Evolutionary conservation across 2,888 invertebrate species (phyloP).

Genomic region (Chydorus sphaericus): DNA sequence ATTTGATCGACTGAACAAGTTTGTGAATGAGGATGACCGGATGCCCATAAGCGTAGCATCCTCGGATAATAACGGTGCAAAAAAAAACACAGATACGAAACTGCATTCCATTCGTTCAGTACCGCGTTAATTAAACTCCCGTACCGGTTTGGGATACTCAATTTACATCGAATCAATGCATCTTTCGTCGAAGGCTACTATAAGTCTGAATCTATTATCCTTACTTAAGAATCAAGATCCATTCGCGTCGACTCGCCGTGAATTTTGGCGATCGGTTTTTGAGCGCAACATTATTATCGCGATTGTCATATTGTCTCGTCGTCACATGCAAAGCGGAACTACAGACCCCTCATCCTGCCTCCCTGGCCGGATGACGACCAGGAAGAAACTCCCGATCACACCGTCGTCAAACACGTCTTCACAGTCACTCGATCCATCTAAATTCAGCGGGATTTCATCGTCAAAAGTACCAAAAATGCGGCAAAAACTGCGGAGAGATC

Average conservation of each 20-base stretch:
- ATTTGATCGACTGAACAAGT: constrained; percentile 54
- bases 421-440: constrained; percentile 70
- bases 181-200: constrained; percentile 70
- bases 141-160: constrained; percentile 68
- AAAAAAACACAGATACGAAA: constrained; percentile 69
- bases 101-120: constrained; percentile 78
- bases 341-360: constrained; percentile 49
- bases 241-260: constrained; percentile 65
- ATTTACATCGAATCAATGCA: no score
- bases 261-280: constrained; percentile 91
- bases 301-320: constrained; percentile 78
- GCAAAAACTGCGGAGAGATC: constrained; percentile 22
- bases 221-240: constrained; percentile 92
- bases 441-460: constrained; percentile 63
- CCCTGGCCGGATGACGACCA: constrained; percentile 62
- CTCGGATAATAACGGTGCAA: constrained; percentile 62
- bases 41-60: constrained; percentile 71
- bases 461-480: constrained; percentile 51
- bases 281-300: constrained; percentile 75
- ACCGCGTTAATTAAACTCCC: constrained; percentile 78
- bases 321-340: constrained; percentile 69
- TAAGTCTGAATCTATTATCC: constrained; percentile 72
- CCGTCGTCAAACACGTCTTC: constrained; percentile 73
- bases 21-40: constrained; percentile 44
- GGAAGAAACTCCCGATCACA: constrained; percentile 66